Percentiles rank a stretch among this genome's conserved stretches.
Evolutionary conservation across 2,888 invertebrate species (phyloP).

Genomic region (Pocota personata): DNA sequence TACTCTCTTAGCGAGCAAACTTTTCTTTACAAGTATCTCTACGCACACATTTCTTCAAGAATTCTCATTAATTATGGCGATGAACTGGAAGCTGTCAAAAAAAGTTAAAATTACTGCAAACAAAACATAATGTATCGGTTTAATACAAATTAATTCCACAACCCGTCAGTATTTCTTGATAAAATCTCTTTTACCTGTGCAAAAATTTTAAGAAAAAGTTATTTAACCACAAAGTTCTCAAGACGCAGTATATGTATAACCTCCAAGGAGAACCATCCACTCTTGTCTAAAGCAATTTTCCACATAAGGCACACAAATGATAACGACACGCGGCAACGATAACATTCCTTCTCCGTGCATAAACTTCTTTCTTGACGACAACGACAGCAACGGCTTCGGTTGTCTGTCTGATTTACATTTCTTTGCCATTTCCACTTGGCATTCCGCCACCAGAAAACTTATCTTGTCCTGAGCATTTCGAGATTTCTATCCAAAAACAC

Average conservation of each 20-base stretch:
- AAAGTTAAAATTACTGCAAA: neutral
- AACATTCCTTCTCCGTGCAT: constrained; percentile 20
- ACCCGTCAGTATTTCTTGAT: neutral
- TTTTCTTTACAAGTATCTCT: no score
- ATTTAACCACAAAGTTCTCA: neutral
- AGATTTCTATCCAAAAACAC: constrained; percentile 15
- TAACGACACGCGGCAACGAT: constrained; percentile 28
- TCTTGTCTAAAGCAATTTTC: constrained; percentile 44
- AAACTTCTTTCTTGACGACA: constrained; percentile 38
- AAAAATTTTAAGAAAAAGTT: neutral
- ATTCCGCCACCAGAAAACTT: constrained; percentile 38
- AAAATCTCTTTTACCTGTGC: neutral
- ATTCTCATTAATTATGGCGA: neutral
- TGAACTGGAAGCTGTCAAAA: neutral
- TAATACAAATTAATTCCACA: neutral
- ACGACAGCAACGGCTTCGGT: neutral
- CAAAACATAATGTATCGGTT: neutral
- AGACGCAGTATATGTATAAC: neutral
- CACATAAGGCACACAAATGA: constrained; percentile 40
- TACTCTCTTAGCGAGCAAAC: no score
- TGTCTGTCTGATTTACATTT: constrained; percentile 60
- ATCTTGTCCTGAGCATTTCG: constrained; percentile 1
- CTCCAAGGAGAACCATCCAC: neutral
- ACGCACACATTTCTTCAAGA: neutral
- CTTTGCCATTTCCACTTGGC: constrained; percentile 29